phyloP scores from a whole-genome alignment of 1,140 invertebrate genomes.

The Lasioglossum baleicum region DNA sequence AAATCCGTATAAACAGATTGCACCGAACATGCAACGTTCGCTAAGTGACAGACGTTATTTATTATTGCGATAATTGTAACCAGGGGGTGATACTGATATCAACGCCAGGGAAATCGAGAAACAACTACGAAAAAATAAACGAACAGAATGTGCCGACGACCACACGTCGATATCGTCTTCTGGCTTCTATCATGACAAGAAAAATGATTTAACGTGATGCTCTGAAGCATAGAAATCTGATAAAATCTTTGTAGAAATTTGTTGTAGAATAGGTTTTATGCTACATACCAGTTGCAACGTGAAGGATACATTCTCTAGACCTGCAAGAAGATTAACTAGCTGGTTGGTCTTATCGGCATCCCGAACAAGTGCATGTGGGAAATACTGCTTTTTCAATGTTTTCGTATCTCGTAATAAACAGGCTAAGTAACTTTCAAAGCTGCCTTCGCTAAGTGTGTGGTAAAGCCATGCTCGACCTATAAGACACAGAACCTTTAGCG shows the following conservation, averaged over 20 bases:
- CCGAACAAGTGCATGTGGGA: constrained; percentile 77
- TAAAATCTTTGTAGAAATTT: background rate
- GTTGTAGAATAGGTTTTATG: background rate
- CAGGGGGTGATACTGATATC: constrained; percentile 74
- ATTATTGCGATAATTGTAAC: constrained; percentile 75
- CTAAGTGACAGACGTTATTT: constrained; percentile 69
- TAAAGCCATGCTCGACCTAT: constrained; percentile 80
- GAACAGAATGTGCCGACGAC: background rate
- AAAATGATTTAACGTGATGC: no score
- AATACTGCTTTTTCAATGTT: constrained; percentile 77
- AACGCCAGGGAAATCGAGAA: constrained; percentile 22
- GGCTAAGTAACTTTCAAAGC: constrained; percentile 79
- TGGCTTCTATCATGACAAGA: background rate
- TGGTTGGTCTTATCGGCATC: constrained; percentile 78
- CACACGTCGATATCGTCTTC: background rate
- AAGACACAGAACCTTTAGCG: constrained; percentile 23
- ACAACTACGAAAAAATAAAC: constrained; percentile 17
- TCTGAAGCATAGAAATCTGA: background rate
- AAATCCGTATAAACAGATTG: constrained; percentile 61
- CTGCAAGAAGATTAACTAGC: constrained; percentile 79
- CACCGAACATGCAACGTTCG: constrained; percentile 52
- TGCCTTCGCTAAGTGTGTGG: constrained; percentile 79
- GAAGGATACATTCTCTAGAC: constrained; percentile 79
- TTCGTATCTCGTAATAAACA: constrained; percentile 75
- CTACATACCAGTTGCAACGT: constrained; percentile 76